Conservation (phyloP, 2,113 vertebrate species). For the Phalacrocorax pelagicus region DNA sequence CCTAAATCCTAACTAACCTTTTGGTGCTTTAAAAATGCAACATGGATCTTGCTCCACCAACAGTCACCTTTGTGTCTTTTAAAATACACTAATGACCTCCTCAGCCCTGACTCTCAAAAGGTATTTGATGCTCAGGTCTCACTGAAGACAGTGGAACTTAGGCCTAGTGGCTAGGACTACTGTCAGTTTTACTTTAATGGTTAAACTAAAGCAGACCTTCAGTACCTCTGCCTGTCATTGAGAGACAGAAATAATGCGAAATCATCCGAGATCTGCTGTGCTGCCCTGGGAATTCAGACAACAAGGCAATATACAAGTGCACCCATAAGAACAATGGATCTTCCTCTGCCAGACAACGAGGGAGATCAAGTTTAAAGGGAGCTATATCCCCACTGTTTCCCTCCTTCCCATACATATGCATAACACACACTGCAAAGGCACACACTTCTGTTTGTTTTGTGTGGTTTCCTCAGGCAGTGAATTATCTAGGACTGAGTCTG, state of each 20-base stretch:
- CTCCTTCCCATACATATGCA: not conserved
- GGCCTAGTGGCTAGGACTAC: not conserved
- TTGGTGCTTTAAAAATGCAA: not conserved
- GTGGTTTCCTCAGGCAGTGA: conserved; percentile 63
- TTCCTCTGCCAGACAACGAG: not conserved
- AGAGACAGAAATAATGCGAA: not conserved
- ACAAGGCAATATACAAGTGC: not conserved
- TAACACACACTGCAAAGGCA: not conserved
- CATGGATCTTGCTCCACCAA: not conserved
- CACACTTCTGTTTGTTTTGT: conserved; percentile 69
- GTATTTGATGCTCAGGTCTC: not conserved
- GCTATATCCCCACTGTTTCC: not conserved
- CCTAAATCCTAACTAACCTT: not conserved
- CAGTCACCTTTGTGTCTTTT: not conserved
- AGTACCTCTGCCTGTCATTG: not conserved
- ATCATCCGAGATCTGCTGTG: not conserved
- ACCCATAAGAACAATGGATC: not conserved
- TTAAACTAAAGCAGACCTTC: not conserved
- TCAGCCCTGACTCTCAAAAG: not conserved
- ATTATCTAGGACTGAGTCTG: conserved; percentile 7
- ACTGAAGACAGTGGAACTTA: not conserved
- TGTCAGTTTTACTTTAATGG: not conserved
- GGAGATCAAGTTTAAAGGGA: conserved; percentile 1
- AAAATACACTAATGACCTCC: not conserved
- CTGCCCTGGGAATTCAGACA: not conserved